Conservation (phyloP, 2,797 vertebrate genomes). For the Jordanella pulchra region DNA sequence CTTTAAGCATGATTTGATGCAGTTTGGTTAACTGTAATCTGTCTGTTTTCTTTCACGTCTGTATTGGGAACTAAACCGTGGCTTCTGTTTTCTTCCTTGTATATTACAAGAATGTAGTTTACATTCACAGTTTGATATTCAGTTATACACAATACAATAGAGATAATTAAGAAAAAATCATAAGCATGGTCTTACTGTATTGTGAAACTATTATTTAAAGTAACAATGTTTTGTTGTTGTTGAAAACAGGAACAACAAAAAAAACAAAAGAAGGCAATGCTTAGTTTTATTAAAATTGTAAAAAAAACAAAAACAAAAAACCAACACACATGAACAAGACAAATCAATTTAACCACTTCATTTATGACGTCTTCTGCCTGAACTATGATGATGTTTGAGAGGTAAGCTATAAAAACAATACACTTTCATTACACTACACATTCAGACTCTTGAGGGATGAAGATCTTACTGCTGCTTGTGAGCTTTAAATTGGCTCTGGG, state of each 20-base stretch:
- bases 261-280: not conserved
- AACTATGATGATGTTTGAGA: not conserved
- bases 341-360: not conserved
- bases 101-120: not conserved
- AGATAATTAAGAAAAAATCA: not conserved
- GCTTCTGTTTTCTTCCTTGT: not conserved
- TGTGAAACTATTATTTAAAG: not conserved
- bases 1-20: not conserved
- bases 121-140: not conserved
- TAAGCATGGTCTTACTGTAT: not conserved
- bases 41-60: not conserved
- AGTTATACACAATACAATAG: not conserved
- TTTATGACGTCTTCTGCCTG: not conserved
- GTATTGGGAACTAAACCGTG: not conserved
- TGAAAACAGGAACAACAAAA: not conserved
- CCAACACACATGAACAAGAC: not conserved
- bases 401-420: conserved; percentile 37
- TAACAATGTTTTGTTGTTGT: not conserved
- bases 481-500: conserved; percentile 22
- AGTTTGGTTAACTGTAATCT: not conserved
- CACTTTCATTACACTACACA: not conserved
- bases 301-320: not conserved
- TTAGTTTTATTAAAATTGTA: too few species aligned
- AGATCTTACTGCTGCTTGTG: conserved; percentile 16
- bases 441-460: conserved; percentile 21